Base-by-base conservation (phyloP, 2,113 vertebrate genomes). In the Xiphorhynchus elegans region DNA sequence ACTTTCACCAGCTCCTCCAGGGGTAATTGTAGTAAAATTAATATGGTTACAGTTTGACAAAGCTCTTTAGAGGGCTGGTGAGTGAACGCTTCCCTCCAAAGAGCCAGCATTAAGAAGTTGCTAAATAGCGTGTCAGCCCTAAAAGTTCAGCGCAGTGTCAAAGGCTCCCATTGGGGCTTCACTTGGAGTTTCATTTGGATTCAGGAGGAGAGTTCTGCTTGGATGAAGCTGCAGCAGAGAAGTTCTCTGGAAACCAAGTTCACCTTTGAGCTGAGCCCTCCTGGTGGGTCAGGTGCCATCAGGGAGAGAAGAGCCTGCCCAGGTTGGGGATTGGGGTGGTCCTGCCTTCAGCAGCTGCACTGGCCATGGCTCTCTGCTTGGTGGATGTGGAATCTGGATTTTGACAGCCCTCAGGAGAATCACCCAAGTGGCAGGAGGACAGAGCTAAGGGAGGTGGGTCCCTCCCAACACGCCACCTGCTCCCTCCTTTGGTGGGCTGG, bases 1-100 rank as follows among this genome's bases (percentile, higher is more conserved):
- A 91, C 91, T 97, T 97, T 94, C 95, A 86, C 91, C 73, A 84
- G 84, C 83, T 93, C 91, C 92, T 96, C 39, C 39, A 59, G 90
- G 91, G 93, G 78, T 88, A 84, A 17, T 56, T 68, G 75, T 21
- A 56, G 79, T 66, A 62, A 94, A 89, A 89, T 75, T 46, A 46
- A 91, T 90, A 76, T 47, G 90, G 47, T 83, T 84, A 53, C 60
- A 52, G 49, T 14, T 29, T 79, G 82, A 74, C 79, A 63, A 35
- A 89, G 63, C 72, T 63, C 55, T 67, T 89, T 18, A 58, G 52
- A 68, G 87, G 40, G 76, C 76, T 0, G 46, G 19, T 21, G 89
- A 64, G 55, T 70, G 92, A 66, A 66, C 42, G 46, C 50, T 84
- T 44, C 28, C 46, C 84, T 31, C 56, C 49, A 82, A 46, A 79